A percentile compares a stretch with the other conserved stretches of the same genome.
phyloP scores from a whole-genome alignment of 2,888 invertebrate species.

The Andrena minutula region DNA sequence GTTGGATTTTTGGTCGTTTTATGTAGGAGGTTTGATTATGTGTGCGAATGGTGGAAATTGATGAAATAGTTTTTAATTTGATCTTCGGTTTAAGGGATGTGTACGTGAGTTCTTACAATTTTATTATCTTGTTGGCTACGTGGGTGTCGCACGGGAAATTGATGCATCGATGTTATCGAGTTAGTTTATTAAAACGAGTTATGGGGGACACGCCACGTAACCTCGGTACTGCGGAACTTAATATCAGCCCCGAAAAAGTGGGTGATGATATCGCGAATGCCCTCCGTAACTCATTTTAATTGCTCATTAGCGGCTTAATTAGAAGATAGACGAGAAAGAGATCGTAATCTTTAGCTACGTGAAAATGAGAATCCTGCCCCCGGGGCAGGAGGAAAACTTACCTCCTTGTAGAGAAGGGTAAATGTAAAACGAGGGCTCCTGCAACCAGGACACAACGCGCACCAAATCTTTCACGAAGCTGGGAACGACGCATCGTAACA shows the following conservation, averaged over 20 bases:
- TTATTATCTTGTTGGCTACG: background rate
- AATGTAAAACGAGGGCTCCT: slow-evolving; percentile 91
- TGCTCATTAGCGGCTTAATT: slow-evolving; percentile 1
- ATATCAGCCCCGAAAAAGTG: background rate
- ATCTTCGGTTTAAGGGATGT: too few species aligned
- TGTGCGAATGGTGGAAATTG: too few species aligned
- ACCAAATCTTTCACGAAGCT: slow-evolving; percentile 91
- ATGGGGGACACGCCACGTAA: background rate
- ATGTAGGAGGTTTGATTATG: too few species aligned
- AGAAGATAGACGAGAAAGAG: background rate
- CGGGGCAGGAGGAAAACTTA: slow-evolving; percentile 81
- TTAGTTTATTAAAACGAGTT: slow-evolving; percentile 5
- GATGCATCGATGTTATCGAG: slow-evolving; percentile 4
- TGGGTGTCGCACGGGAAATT: background rate
- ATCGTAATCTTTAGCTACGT: background rate
- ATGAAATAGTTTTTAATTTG: too few species aligned
- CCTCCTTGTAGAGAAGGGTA: slow-evolving; percentile 92
- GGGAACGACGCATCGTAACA: slow-evolving; percentile 90
- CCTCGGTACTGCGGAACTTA: background rate
- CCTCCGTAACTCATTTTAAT: slow-evolving; percentile 1
- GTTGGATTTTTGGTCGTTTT: too few species aligned
- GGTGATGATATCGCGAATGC: slow-evolving; percentile 1
- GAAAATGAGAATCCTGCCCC: background rate
- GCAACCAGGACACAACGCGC: slow-evolving; percentile 91
- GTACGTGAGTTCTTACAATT: background rate